phyloP scores from a whole-genome alignment of 2,113 vertebrate genomes.

The Rhinoptilus africanus region DNA sequence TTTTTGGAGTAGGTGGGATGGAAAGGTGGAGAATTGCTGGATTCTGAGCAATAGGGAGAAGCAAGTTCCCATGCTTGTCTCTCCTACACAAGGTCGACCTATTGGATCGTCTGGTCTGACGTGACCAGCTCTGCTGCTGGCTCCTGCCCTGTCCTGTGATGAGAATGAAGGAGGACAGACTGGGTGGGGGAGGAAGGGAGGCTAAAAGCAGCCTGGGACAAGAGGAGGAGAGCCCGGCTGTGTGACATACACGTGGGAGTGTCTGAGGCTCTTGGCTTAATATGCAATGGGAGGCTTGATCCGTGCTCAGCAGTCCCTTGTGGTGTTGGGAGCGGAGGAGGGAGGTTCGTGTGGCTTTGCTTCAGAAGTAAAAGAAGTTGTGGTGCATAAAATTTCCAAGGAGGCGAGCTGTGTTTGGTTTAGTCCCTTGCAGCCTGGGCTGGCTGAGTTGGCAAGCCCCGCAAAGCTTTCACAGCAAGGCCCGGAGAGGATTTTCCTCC shows the following conservation, averaged over 20 bases:
- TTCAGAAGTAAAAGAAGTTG: constrained; percentile 15
- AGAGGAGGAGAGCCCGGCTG: not conserved
- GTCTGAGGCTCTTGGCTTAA: constrained; percentile 8
- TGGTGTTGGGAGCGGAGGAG: not conserved
- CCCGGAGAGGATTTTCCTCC: constrained; percentile 1
- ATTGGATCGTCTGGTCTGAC: not conserved
- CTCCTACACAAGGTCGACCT: not conserved
- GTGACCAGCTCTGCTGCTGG: not conserved
- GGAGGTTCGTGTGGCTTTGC: constrained; percentile 13
- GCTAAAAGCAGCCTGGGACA: not conserved
- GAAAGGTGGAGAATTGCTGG: not conserved
- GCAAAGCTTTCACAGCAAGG: not conserved
- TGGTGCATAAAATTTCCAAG: not conserved
- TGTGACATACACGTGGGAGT: not conserved
- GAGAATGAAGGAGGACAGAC: not conserved
- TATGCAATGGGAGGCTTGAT: not conserved
- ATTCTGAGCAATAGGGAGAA: not conserved
- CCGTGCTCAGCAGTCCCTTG: not conserved
- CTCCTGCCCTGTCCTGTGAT: not conserved
- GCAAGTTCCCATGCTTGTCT: not conserved
- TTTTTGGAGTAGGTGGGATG: not conserved
- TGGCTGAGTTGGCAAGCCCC: not conserved
- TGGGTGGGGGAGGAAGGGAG: not conserved
- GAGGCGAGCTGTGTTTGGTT: not conserved
- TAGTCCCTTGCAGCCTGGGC: not conserved